Conservation (phyloP, 2,797 vertebrate species). For the Taeniopygia guttata region DNA sequence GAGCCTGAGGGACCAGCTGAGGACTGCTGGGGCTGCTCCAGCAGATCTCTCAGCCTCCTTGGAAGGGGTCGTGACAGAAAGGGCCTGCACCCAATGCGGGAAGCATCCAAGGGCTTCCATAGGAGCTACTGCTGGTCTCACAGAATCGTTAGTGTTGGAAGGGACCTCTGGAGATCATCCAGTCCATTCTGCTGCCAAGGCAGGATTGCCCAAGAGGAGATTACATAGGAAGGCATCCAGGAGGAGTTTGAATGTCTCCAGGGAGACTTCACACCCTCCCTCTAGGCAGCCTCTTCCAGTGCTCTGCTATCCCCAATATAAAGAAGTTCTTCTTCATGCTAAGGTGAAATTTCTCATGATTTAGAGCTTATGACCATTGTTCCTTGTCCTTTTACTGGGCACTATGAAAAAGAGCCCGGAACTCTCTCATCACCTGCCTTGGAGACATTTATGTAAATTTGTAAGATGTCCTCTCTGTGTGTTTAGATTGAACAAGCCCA, state of each 20-base stretch:
- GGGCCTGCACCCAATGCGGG: rapidly evolving
- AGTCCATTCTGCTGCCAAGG: neutral
- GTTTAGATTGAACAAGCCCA: neutral
- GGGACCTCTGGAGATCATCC: too few relatives aligned
- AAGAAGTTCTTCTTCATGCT: neutral
- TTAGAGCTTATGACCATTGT: neutral
- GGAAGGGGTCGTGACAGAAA: neutral
- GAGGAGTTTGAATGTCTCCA: too few relatives aligned
- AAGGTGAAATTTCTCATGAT: neutral
- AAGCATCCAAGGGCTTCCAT: neutral
- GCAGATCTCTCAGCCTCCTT: neutral
- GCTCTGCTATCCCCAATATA: neutral
- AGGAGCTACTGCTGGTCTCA: neutral
- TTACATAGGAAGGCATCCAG: rapidly evolving
- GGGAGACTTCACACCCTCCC: too few relatives aligned
- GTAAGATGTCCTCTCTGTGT: neutral
- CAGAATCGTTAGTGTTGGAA: neutral
- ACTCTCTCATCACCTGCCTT: neutral
- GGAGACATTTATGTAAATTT: neutral
- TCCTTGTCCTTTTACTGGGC: neutral
- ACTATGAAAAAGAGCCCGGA: neutral
- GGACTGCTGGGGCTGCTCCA: neutral
- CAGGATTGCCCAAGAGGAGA: neutral
- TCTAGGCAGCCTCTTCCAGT: neutral
- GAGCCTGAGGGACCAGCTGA: rapidly evolving